Evolutionary conservation across 1,140 invertebrate genomes (phyloP), one percentile per base, ranked within the genome.

Genomic region (Gerris buenoi): DNA sequence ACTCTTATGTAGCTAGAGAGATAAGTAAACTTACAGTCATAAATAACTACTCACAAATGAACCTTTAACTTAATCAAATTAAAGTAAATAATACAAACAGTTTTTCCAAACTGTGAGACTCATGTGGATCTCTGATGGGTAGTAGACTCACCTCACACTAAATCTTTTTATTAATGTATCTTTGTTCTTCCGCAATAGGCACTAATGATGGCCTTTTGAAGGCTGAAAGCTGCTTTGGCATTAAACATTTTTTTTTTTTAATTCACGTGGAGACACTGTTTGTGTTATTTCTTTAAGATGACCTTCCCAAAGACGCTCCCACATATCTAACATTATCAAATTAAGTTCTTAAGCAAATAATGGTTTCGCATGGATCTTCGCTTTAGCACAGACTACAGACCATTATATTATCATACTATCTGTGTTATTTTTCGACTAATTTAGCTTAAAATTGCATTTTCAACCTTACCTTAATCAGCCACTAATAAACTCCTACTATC

Each of bases 401-500:
- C 18, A 10, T 13, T 25, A 10, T 25, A 22, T 13, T 10, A 10
- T 61, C 59, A 10, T 22, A n/a, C n/a, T n/a, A 25, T 61, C n/a
- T 61, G n/a, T 22, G 25, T 22, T 3, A 3, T 25, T 3, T 13
- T 5, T 26, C 46, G 14, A 66, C 2, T 2, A 56, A 65, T n/a
- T 58, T 59, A 46, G 33, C 13, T 60, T 33, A 46, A 60, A 14
- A 57, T 26, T 58, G 2, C 2, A 25, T 10, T 22, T 22, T 23
- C 22, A 65, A 22, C 10, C 5, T 10, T 61, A 10, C 3, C 3
- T 61, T 22, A n/a, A 61, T 56, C 13, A 13, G 77, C 13, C 77
- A 78, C 23, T 62, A 77, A 1, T 79, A 72, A 27, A 71, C 72
- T 62, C 72, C 74, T 67, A 71, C 29, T 72, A 63, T 67, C n/a